These are phyloP conservation scores for Caenorhabditis sp. DNA, from an alignment of 2,888 invertebrate genomes.

Conservation along the genomic window DNA sequence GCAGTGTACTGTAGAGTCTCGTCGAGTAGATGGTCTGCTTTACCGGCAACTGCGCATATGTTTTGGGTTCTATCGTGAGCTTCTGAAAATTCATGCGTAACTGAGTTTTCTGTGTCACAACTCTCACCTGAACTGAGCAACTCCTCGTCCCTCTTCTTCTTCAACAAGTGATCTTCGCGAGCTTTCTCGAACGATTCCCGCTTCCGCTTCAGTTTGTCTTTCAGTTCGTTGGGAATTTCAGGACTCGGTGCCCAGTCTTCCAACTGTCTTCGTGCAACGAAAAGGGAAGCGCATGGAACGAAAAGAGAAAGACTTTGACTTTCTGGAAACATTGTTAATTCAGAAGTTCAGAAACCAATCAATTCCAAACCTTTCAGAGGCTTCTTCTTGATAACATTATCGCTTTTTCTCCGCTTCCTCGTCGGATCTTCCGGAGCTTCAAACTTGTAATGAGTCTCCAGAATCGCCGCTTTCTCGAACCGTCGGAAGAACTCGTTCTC, in stretches of 20 bases:
- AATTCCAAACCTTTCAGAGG: neutral
- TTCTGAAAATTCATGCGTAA: too few relatives aligned
- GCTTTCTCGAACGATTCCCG: slow-evolving; percentile 55
- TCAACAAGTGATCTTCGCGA: slow-evolving; percentile 31
- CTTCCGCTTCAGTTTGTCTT: slow-evolving; percentile 53
- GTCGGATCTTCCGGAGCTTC: slow-evolving; percentile 42
- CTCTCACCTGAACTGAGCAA: slow-evolving; percentile 26
- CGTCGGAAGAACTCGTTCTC: slow-evolving; percentile 38
- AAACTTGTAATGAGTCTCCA: slow-evolving; percentile 40
- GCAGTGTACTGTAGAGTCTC: slow-evolving; percentile 36
- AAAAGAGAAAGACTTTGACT: slow-evolving; percentile 4
- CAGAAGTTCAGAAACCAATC: neutral
- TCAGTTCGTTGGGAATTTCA: slow-evolving; percentile 45
- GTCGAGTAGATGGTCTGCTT: slow-evolving; percentile 44
- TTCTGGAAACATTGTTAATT: slow-evolving; percentile 3
- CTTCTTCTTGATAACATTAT: neutral
- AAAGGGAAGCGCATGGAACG: slow-evolving; percentile 7
- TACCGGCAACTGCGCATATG: slow-evolving; percentile 12
- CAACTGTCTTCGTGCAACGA: slow-evolving; percentile 48
- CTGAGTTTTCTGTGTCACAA: too few relatives aligned
- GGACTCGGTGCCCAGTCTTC: slow-evolving; percentile 40
- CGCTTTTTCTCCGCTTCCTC: slow-evolving; percentile 24
- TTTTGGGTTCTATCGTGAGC: slow-evolving; percentile 17
- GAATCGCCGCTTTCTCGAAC: slow-evolving; percentile 5
- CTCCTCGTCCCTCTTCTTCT: slow-evolving; percentile 47